Base-by-base conservation (phyloP, 2,797 vertebrate species). In the Odontamblyopus lacepedii region DNA sequence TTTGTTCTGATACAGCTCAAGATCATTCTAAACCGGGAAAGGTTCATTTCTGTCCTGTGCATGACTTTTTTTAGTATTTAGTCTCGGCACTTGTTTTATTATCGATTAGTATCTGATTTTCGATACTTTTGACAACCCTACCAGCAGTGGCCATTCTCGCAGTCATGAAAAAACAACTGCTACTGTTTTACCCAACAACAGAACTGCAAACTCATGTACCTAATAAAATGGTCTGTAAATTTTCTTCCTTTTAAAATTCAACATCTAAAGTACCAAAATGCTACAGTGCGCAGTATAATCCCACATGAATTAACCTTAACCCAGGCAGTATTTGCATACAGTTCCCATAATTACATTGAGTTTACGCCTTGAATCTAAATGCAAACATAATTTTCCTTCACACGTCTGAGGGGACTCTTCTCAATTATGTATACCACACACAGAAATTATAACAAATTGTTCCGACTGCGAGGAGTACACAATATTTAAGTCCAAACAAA, bases 401-500 rank as follows among this genome's bases (percentile, higher is more conserved):
- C 12, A 29, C 56, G 29, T 76, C 74, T 60, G 2, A 15, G 29
- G 59, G 68, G 60, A 59, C 50, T 29, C 16, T 29, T 59, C 64
- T 44, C 51, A 77, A 73, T 78, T 67, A 71, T 63, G 60, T 27
- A 32, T 41, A 78, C 63, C 35, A 44, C 66, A 66, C 61, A 59
- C 41, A 63, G 35, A 38, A 48, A 48, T 80, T 57, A 76, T 70
- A 73, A 68, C 30, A 65, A 80, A 29, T 55, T 64, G 66, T 69
- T 61, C 67, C 57, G 2, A 62, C 61, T 60, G 72, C 73, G 55
- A 50, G 67, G 74, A 74, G 30, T 78, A 66, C 30, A 12, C n/a
- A 78, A 53, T 53, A 65, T 79, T 84, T 79, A 62, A 72, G 73
- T 59, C 9, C 67, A 67, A 75, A 69, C 60, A 82, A 78, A 80